Evolutionary conservation across 92 coral and sea anemone species (phyloP).

Genomic region (Siderastrea radians): DNA sequence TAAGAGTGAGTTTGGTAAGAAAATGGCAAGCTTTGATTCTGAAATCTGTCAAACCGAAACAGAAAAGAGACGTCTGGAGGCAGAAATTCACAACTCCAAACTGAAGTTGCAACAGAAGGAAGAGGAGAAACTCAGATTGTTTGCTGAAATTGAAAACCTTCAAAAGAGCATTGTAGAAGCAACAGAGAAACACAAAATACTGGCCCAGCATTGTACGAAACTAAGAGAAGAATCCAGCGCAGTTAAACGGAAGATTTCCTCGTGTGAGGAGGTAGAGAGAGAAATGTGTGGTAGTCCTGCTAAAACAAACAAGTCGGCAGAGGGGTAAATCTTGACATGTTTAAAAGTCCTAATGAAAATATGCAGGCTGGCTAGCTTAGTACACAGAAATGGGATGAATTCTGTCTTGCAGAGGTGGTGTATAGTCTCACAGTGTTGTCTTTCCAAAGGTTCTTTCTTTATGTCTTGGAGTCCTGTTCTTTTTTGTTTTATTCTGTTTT

Average conservation of each 20-base stretch:
- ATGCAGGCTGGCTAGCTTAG: no score
- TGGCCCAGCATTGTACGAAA: conserved; percentile 7
- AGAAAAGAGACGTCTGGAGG: conserved; percentile 36
- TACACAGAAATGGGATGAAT: no score
- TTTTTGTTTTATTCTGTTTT: no score
- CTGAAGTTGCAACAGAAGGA: conserved; percentile 40
- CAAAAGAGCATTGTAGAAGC: conserved; percentile 39
- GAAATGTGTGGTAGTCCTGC: conserved; percentile 41
- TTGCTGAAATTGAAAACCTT: conserved; percentile 43
- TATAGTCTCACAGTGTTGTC: no score
- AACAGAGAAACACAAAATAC: conserved; percentile 25
- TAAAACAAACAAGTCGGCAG: conserved; percentile 6
- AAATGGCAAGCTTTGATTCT: conserved; percentile 24
- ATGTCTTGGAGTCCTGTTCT: not conserved
- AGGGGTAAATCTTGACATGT: conserved; percentile 2
- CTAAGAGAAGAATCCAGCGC: conserved; percentile 22
- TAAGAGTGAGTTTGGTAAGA: conserved; percentile 46
- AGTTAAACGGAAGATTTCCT: conserved; percentile 50
- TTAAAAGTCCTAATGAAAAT: no score
- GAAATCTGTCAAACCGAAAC: conserved; percentile 21
- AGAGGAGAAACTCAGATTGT: conserved; percentile 36
- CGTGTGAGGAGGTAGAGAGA: conserved; percentile 50
- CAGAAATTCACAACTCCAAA: conserved; percentile 27
- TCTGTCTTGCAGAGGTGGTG: no score
- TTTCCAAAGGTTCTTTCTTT: not conserved